Conservation (phyloP, 2,797 vertebrate genomes). For the Enteromius trimaculatus region DNA sequence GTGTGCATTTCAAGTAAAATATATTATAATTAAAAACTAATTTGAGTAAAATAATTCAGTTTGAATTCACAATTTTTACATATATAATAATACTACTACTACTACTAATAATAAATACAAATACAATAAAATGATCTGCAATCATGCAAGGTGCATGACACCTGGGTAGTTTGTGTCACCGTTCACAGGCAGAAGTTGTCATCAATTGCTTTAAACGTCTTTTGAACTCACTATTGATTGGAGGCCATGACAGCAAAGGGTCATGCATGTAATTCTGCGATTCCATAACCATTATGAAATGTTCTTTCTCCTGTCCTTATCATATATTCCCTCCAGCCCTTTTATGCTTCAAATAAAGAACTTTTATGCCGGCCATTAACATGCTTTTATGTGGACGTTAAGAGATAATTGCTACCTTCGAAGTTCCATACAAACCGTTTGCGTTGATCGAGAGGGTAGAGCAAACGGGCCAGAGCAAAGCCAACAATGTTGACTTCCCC, state of each 20-base stretch:
- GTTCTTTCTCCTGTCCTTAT: constrained; percentile 8
- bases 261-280: background rate
- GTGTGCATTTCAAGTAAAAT: background rate
- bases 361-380: constrained; percentile 48
- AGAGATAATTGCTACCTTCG: constrained; percentile 57
- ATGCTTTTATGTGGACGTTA: constrained; percentile 57
- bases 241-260: background rate
- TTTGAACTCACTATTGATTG: constrained; percentile 10
- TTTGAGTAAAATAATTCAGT: background rate
- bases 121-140: background rate
- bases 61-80: background rate
- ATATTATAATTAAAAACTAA: too few relatives aligned
- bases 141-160: background rate
- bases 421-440: constrained; percentile 54
- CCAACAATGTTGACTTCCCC: constrained; percentile 68
- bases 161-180: background rate
- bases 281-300: background rate
- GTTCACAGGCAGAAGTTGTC: background rate
- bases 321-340: background rate
- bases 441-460: constrained; percentile 56
- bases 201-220: background rate
- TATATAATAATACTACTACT: too few relatives aligned
- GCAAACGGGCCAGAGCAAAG: constrained; percentile 47
- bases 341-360: constrained; percentile 29
- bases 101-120: too few relatives aligned